Base-by-base conservation (phyloP, 2,113 vertebrate genomes). In the Erpornis zantholeuca region DNA sequence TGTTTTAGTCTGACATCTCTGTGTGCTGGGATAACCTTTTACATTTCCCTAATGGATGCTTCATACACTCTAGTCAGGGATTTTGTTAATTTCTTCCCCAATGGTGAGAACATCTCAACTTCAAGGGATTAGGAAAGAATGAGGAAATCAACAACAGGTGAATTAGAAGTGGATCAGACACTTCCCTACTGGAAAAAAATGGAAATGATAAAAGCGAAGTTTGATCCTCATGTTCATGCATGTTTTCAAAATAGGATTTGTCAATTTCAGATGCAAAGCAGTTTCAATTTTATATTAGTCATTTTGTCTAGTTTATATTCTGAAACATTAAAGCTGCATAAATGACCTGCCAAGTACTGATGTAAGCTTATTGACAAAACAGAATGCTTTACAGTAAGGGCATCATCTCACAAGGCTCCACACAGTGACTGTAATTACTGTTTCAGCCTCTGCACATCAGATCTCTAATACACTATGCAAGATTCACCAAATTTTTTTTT, bases 221-320 rank as follows among this genome's bases (percentile, higher is more conserved):
- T 97, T 97, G 95, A 97, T 95, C 96, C 96, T 96, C 88, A 83
- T 88, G 91, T 94, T 96, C 97, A 95, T 94, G 92, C 83, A 96
- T 92, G 92, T 89, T 97, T 97, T 97, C 97, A 95, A 97, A 97
- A 96, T 76, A 94, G 96, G 94, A 97, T 98, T 98, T 97, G 97
- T 97, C 97, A 96, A 95, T 92, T 94, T 82, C 71, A 93, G 84
- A 97, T 97, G 94, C 95, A 97, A 98, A 98, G 94, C 75, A 93
- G 90, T 52, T 96, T 90, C 94, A 92, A 73, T 96, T 88, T 97
- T 23, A 88, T 96, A 91, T 96, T 93, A 97, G 91, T 86, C 85
- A 95, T 91, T 97, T 94, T 94, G 95, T 97, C 96, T 96, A 84
- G 81, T 97, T 97, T 88, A 95, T 82, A 97, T 94, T 96, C 96